Evolutionary conservation across 2,113 vertebrate species (phyloP).

Genomic region (Acanthisitta chloris): DNA sequence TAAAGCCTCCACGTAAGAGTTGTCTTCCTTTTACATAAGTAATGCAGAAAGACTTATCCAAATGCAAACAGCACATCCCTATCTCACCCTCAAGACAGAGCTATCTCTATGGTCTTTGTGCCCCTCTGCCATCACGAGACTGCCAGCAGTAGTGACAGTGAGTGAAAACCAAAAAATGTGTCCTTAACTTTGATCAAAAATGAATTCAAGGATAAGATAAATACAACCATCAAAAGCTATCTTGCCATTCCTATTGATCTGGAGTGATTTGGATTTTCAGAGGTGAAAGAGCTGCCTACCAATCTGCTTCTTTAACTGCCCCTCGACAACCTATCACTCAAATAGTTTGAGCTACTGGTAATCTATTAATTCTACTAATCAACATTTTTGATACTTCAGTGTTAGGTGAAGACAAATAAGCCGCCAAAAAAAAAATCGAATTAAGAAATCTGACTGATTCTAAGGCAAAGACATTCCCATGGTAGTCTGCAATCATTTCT

Average conservation of each 20-base stretch:
- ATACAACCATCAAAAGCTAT: not conserved
- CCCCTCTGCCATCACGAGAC: not conserved
- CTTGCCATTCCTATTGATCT: not conserved
- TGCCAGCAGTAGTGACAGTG: not conserved
- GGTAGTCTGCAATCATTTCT: conserved; percentile 59
- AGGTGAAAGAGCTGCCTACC: not conserved
- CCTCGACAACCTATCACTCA: not conserved
- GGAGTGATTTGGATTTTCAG: not conserved
- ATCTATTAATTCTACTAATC: not conserved
- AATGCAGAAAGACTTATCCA: fast-evolving
- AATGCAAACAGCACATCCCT: not conserved
- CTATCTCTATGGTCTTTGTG: not conserved
- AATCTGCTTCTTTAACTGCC: not conserved
- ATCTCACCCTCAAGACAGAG: not conserved
- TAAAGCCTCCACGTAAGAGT: not conserved
- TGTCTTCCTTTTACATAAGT: not conserved
- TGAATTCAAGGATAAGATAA: not conserved
- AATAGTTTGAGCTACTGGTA: not conserved
- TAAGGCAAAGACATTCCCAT: conserved; percentile 53
- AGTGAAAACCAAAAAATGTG: not conserved
- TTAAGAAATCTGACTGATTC: not conserved
- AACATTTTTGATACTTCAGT: not conserved
- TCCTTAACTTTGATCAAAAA: not conserved
- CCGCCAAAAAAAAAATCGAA: not conserved
- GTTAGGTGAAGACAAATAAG: conserved; percentile 24